These are phyloP conservation scores for Halisarca cf. caerulea DNA, from an alignment of 37 sponge, comb jelly and placozoan species.

Conservation along the genomic window DNA sequence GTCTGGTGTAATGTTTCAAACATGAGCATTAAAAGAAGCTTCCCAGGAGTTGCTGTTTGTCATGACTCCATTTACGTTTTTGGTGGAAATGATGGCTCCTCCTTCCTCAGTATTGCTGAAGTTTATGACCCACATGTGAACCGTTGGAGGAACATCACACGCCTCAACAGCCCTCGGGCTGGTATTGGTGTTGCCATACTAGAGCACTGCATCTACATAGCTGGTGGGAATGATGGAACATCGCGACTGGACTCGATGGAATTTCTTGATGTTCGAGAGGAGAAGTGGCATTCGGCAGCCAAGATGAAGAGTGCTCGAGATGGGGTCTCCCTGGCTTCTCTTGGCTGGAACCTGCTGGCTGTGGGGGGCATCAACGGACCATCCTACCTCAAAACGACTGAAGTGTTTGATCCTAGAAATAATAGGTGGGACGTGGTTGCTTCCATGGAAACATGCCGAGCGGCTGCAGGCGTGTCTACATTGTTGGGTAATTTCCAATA, in stretches of 20 bases:
- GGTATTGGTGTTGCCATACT: constrained; percentile 88
- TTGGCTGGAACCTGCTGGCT: constrained; percentile 75
- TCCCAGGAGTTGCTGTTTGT: constrained; percentile 88
- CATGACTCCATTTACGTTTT: constrained; percentile 70
- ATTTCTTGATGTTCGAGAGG: constrained; percentile 74
- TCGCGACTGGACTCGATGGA: constrained; percentile 93
- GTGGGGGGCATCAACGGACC: constrained; percentile 96
- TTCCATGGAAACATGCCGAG: constrained; percentile 89
- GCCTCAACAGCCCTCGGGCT: constrained; percentile 81
- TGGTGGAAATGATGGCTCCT: constrained; percentile 95
- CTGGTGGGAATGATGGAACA: constrained; percentile 95
- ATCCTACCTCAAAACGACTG: constrained; percentile 84
- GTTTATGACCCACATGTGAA: constrained; percentile 93
- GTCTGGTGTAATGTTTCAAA: constrained; percentile 88
- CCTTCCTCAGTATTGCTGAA: constrained; percentile 91
- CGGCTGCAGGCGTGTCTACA: constrained; percentile 87
- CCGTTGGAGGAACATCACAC: constrained; percentile 82
- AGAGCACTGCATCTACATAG: constrained; percentile 84
- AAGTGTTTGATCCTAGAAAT: constrained; percentile 78
- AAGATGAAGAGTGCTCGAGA: constrained; percentile 84
- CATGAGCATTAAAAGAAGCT: constrained; percentile 90
- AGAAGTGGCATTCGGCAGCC: constrained; percentile 77
- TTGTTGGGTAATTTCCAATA: background rate
- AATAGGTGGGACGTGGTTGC: constrained; percentile 80
- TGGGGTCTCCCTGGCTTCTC: constrained; percentile 81